These are phyloP conservation scores for Fratercula arctica DNA, from an alignment of 2,797 vertebrate species.

Conservation along the genomic window DNA sequence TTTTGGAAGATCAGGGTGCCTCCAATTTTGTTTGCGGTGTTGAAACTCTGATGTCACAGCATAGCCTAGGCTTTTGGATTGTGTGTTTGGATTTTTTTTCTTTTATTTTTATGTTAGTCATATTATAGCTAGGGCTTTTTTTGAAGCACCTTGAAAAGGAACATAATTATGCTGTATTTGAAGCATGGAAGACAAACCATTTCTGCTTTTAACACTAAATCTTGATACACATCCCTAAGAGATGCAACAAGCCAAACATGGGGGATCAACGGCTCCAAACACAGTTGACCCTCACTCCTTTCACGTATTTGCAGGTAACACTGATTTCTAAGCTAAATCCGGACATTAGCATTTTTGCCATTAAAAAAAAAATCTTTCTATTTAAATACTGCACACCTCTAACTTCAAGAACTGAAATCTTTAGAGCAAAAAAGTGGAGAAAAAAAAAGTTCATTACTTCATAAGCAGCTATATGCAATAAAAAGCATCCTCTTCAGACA, in stretches of 20 bases:
- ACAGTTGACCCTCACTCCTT: background rate
- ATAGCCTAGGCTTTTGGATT: background rate
- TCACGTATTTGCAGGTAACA: background rate
- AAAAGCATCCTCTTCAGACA: background rate
- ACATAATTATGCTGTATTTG: background rate
- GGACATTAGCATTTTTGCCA: background rate
- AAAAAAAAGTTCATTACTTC: background rate
- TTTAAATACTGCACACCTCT: background rate
- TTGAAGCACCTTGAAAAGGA: background rate
- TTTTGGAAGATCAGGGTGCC: background rate
- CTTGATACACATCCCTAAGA: background rate
- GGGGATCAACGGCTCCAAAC: background rate
- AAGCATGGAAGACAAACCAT: background rate
- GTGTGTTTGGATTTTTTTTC: background rate
- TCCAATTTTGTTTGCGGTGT: background rate
- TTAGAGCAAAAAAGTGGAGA: background rate
- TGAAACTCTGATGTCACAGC: background rate
- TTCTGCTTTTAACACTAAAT: background rate
- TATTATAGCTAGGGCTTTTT: background rate
- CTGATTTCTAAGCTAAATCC: background rate
- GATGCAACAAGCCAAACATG: background rate
- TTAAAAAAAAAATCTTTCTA: background rate
- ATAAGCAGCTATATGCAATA: background rate
- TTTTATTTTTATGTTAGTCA: background rate
- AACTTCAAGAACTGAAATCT: background rate